Evolutionary conservation across 23 tunicate genomes (phyloP).

Genomic region (Botrylloides violaceus): DNA sequence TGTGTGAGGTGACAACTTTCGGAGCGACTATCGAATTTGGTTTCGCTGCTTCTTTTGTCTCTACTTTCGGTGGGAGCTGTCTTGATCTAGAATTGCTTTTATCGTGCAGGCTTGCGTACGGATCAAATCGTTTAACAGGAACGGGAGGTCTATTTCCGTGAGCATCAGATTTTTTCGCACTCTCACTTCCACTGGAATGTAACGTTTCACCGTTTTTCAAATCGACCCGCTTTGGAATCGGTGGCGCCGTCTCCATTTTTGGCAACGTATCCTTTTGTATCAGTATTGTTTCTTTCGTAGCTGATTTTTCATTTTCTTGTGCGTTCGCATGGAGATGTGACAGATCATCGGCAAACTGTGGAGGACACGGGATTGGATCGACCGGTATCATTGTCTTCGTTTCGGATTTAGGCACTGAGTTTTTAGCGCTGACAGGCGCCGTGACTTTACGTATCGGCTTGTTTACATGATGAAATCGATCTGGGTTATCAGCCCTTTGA

Average conservation of each 20-base stretch:
- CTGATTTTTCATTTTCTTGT: neutral
- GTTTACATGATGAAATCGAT: conserved; percentile 20
- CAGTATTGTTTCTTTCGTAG: neutral
- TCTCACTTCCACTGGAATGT: conserved; percentile 12
- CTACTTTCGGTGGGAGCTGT: neutral
- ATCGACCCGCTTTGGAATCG: neutral
- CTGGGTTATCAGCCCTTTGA: neutral
- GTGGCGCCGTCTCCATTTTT: neutral
- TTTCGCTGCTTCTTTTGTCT: neutral
- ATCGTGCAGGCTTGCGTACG: neutral
- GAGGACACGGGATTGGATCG: neutral
- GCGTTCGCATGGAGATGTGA: conserved; percentile 7
- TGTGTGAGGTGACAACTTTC: neutral
- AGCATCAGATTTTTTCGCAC: neutral
- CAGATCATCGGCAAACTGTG: neutral
- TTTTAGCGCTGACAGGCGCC: conserved; percentile 4
- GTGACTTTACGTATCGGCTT: conserved; percentile 8
- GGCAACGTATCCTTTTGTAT: neutral
- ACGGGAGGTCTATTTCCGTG: neutral
- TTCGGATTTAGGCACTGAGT: neutral
- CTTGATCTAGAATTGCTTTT: conserved; percentile 5
- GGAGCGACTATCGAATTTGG: neutral
- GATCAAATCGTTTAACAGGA: neutral
- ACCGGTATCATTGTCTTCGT: neutral
- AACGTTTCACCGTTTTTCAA: conserved; percentile 15